Conservation (phyloP, 2,113 vertebrate species). For the Numida meleagris region DNA sequence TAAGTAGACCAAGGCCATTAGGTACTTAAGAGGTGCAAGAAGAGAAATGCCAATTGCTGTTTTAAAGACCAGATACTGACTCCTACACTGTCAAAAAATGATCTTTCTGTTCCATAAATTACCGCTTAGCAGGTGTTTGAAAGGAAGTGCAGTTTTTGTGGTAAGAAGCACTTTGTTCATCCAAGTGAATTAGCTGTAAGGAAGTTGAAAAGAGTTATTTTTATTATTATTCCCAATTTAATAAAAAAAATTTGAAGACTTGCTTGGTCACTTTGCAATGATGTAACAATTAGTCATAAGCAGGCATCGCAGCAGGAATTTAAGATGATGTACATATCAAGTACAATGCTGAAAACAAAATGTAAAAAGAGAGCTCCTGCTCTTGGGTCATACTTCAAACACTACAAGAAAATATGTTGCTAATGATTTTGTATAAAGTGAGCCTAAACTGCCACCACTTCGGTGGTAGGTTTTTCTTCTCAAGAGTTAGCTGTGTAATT, state of each 20-base stretch:
- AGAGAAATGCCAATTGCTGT: background rate
- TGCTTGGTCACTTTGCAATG: background rate
- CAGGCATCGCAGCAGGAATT: background rate
- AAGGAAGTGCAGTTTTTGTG: background rate
- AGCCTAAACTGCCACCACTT: background rate
- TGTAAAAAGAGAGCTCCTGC: background rate
- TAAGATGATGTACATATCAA: background rate
- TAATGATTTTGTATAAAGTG: background rate
- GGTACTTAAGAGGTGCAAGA: background rate
- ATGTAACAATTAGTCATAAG: background rate
- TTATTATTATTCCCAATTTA: background rate
- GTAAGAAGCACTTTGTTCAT: background rate
- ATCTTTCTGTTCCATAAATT: background rate
- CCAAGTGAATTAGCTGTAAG: background rate
- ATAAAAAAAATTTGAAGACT: background rate
- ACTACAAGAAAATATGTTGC: background rate
- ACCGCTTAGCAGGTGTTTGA: background rate
- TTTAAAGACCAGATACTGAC: background rate
- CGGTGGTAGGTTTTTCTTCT: background rate
- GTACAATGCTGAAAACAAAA: background rate
- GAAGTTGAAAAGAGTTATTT: background rate
- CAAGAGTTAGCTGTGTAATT: background rate
- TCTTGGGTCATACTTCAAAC: background rate
- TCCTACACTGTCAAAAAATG: background rate
- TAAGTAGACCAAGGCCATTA: conserved; percentile 3